A percentile compares a stretch with the other conserved stretches of the same genome.
Conservation (phyloP, 1,140 invertebrate genomes). For the Caerostris extrusa region DNA sequence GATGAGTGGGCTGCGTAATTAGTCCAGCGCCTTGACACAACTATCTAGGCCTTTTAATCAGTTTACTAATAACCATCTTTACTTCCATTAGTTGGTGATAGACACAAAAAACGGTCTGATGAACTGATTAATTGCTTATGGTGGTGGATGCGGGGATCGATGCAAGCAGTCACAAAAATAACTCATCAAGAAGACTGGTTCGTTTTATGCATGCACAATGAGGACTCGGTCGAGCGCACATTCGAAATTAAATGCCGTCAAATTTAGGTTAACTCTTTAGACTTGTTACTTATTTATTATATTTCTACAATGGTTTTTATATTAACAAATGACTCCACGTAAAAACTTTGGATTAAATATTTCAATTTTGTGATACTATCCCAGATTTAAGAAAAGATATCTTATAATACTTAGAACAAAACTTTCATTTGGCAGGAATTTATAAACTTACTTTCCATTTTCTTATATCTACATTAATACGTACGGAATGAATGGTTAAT, state of each 20-base stretch:
- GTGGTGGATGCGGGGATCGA: constrained; percentile 32
- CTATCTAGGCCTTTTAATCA: constrained; percentile 73
- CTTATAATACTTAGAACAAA: too few species aligned
- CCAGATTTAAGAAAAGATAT: too few species aligned
- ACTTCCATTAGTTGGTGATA: constrained; percentile 73
- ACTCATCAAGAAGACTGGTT: background rate
- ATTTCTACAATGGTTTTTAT: too few species aligned
- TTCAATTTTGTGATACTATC: too few species aligned
- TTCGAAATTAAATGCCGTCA: constrained; percentile 30
- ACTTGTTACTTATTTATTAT: background rate
- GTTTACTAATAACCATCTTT: constrained; percentile 76
- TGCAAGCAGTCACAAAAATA: constrained; percentile 38
- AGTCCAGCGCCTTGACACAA: constrained; percentile 69
- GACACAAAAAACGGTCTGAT: constrained; percentile 66
- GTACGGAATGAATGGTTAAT: too few species aligned
- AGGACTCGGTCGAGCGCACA: background rate
- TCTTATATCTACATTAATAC: too few species aligned
- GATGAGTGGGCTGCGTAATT: constrained; percentile 67
- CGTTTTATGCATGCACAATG: background rate
- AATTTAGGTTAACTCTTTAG: background rate
- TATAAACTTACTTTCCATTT: too few species aligned
- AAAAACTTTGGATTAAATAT: too few species aligned
- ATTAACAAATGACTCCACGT: too few species aligned
- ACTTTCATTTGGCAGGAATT: too few species aligned
- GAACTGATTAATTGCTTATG: constrained; percentile 74